Base-by-base conservation (phyloP, 2,888 invertebrate species). In the Chirona hameri region DNA sequence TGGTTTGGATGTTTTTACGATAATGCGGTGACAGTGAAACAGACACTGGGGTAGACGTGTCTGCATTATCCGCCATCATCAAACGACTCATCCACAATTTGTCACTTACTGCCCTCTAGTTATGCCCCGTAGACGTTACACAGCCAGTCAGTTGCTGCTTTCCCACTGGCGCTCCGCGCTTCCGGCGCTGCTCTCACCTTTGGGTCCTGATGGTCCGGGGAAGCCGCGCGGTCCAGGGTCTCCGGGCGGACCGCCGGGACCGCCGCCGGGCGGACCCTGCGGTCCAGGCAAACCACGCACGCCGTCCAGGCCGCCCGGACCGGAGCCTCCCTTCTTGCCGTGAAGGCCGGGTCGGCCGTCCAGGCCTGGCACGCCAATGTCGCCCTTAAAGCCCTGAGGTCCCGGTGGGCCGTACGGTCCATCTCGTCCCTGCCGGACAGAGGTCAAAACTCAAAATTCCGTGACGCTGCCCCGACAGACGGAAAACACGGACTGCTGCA, bases 401-500 rank as follows among this genome's bases (percentile, higher is more conserved):
- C 85, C 85, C 10, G 84, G 83, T 12, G 72, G 72, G 80, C 85
- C 85, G 82, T 18, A 48, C 52, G 10, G 48, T 15, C 95, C 95
- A 88, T 93, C 93, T 86, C 94, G 91, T 85, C 95, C 96, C 95
- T 95, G 86, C 84, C 89, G 85, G 82, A 57, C 14, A 83, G 60
- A 27, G 46, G n/a, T 72, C 29, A 81, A 83, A 39, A 83, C 83
- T 72, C 29, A 81, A 83, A 39, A 83, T 83, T 76, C 7, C 18
- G 7, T 82, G 21, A 46, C 14, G 27, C 24, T 76, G 27, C 3
- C 27, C 15, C 24, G 24, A 39, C 39, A 39, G 39, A 39, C 39
- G 2, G 39, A 39, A 39, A 39, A 39, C 39, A 39, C 39, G 39
- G 7, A 39, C 39, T 39, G 39, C 39, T 7, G 2, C 2, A 39